Percentiles rank a stretch among this genome's conserved stretches.
Evolutionary conservation across 2,888 invertebrate species (phyloP).

Genomic region (Erebia palarica): DNA sequence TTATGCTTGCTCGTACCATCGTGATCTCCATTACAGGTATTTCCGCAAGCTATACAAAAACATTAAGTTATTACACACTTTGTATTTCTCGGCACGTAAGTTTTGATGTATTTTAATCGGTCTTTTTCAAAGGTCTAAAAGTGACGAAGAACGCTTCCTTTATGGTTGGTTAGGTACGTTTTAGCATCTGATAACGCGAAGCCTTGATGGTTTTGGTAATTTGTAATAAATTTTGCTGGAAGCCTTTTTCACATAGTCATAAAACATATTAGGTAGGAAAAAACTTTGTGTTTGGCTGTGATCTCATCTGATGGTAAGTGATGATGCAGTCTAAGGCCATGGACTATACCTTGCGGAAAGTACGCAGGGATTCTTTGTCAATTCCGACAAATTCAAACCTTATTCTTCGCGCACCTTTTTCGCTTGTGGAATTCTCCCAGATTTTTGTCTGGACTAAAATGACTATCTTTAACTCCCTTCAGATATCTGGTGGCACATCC

Average conservation of each 20-base stretch:
- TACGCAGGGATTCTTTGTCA: no score
- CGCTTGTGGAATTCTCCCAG: no score
- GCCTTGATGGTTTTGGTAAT: slow-evolving; percentile 46
- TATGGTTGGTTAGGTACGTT: slow-evolving; percentile 43
- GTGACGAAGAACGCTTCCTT: slow-evolving; percentile 41
- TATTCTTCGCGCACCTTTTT: no score
- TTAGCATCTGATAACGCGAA: slow-evolving; percentile 50
- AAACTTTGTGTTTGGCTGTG: slow-evolving; percentile 1
- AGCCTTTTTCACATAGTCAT: slow-evolving; percentile 12
- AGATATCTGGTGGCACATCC: no score
- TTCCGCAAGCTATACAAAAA: neutral
- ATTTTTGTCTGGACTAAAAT: no score
- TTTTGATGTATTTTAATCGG: slow-evolving; percentile 57
- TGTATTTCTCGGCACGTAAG: slow-evolving; percentile 57
- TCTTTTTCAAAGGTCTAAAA: slow-evolving; percentile 43
- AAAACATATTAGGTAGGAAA: slow-evolving; percentile 16
- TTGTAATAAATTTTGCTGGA: slow-evolving; percentile 26
- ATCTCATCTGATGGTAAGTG: no score
- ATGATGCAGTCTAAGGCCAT: no score
- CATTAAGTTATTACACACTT: neutral
- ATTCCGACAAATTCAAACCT: no score
- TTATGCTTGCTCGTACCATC: no score
- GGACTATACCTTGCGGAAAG: no score
- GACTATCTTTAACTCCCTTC: no score
- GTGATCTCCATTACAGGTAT: no score